Evolutionary conservation across 2,888 invertebrate species (phyloP).

Genomic region (Augochlorella aurata): DNA sequence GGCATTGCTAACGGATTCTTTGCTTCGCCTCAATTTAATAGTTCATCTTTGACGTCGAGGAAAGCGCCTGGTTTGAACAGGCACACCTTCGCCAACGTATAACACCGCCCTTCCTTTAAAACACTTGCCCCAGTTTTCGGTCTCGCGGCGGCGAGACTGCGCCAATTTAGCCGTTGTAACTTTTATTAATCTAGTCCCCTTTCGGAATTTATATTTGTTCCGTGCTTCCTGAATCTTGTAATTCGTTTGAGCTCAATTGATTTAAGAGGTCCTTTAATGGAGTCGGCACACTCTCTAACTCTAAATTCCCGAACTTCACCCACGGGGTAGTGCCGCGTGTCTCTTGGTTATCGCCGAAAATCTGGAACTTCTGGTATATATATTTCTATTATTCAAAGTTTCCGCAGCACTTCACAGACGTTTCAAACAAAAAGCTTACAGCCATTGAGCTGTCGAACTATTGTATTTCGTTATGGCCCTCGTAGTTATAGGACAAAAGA

Average conservation of each 20-base stretch:
- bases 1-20: conserved; percentile 43
- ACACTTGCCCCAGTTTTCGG: conserved; percentile 8
- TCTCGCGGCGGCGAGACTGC: background rate
- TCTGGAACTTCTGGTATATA: background rate
- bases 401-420: too few species aligned
- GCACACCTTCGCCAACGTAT: background rate
- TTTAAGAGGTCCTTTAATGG: background rate
- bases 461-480: too few species aligned
- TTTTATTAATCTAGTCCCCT: background rate
- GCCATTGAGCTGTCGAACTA: too few species aligned
- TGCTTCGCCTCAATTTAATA: conserved; percentile 18
- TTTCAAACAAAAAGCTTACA: too few species aligned
- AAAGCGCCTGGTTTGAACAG: background rate
- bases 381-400: too few species aligned
- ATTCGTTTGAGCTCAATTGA: background rate
- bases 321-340: background rate
- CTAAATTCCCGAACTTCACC: background rate
- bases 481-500: too few species aligned
- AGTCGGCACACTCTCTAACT: background rate
- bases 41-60: conserved; percentile 38
- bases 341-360: background rate
- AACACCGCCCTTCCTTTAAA: conserved; percentile 5
- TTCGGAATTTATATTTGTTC: background rate
- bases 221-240: background rate
- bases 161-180: background rate